Evolutionary conservation across 2,797 vertebrate genomes (phyloP).

Genomic region (Onychomys arenicola): DNA sequence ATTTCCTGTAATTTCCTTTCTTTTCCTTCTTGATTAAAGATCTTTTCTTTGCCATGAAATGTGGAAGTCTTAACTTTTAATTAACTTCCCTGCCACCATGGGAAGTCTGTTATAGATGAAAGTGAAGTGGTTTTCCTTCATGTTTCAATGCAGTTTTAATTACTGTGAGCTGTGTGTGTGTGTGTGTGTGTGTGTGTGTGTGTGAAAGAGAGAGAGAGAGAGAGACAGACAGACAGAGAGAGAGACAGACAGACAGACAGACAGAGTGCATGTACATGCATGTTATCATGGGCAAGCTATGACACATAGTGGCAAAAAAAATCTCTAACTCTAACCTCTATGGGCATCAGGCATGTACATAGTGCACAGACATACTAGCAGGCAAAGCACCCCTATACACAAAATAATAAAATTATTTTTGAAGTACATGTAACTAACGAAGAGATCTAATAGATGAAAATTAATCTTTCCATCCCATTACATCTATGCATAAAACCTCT

Average conservation of each 20-base stretch:
- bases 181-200: neutral
- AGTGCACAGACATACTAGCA: too few species aligned
- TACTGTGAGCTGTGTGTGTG: neutral
- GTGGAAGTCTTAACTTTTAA: constrained; percentile 48
- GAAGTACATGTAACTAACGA: neutral
- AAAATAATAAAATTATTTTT: neutral
- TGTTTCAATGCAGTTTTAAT: constrained; percentile 64
- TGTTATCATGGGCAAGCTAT: constrained; percentile 4
- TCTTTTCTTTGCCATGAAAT: constrained; percentile 35
- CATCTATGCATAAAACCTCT: constrained; percentile 9
- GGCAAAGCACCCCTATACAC: neutral
- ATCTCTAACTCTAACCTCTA: neutral
- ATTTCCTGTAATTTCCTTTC: constrained; percentile 52
- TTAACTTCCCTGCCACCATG: constrained; percentile 42
- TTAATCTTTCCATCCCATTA: constrained; percentile 13
- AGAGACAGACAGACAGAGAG: too few species aligned
- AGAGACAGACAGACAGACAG: too few species aligned
- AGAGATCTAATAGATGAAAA: neutral
- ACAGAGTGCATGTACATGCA: neutral
- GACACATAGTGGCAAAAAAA: neutral
- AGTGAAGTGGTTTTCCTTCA: constrained; percentile 64
- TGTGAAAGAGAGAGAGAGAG: too few species aligned
- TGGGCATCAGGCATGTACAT: neutral
- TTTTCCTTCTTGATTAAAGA: constrained; percentile 63
- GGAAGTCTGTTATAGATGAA: constrained; percentile 59